These are phyloP conservation scores for Listronotus bonariensis DNA, from an alignment of 1,140 invertebrate genomes.

Conservation along the genomic window DNA sequence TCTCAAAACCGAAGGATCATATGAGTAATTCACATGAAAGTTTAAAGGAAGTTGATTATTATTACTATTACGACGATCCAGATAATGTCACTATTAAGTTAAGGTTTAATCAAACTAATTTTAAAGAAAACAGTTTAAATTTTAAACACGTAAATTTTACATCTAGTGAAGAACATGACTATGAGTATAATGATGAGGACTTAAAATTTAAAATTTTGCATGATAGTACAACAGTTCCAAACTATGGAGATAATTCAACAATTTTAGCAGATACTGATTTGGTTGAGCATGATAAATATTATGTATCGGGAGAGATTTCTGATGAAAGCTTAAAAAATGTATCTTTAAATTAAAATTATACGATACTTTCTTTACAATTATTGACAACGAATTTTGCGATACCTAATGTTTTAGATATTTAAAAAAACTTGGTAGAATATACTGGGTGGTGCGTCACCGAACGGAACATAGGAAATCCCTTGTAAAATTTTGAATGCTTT, in stretches of 20 bases:
- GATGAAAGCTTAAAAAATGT: too few species aligned
- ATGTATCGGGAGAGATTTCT: too few species aligned
- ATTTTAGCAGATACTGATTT: conserved; percentile 1
- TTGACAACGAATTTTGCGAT: too few species aligned
- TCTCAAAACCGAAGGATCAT: background rate
- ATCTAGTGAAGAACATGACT: conserved; percentile 29
- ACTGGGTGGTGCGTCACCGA: too few species aligned
- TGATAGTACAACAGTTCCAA: conserved; percentile 18
- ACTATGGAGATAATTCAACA: background rate
- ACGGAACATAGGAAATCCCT: too few species aligned
- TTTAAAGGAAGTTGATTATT: conserved; percentile 15
- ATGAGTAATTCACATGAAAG: background rate
- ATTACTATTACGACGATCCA: conserved; percentile 23
- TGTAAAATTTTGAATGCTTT: too few species aligned
- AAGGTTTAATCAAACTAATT: background rate
- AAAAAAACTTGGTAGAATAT: too few species aligned
- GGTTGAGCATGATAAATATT: background rate
- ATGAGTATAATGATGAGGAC: conserved; percentile 31
- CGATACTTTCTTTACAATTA: too few species aligned
- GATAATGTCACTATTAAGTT: conserved; percentile 17
- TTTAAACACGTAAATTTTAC: background rate
- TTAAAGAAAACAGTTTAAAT: background rate
- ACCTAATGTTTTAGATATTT: too few species aligned
- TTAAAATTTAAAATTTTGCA: conserved; percentile 17
- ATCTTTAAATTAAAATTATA: too few species aligned